phyloP scores from a whole-genome alignment of 2,888 invertebrate species.

The Lutraria lutraria region DNA sequence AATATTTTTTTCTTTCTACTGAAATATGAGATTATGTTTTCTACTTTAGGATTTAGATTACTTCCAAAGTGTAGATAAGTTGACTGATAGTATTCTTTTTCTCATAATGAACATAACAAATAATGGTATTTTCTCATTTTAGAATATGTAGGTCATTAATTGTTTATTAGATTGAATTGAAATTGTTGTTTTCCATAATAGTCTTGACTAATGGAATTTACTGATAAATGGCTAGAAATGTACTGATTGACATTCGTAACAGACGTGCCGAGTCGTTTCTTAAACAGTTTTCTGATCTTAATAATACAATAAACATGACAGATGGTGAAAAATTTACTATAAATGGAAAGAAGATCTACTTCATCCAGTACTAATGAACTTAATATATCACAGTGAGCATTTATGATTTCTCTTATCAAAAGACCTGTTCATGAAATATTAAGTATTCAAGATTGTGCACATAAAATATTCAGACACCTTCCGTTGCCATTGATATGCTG shows the following conservation, averaged over 20 bases:
- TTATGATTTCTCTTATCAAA: background rate
- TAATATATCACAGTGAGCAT: background rate
- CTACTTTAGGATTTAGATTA: background rate
- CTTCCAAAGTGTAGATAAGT: background rate
- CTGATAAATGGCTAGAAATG: background rate
- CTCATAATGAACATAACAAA: constrained; percentile 1
- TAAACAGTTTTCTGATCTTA: background rate
- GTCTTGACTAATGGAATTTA: background rate
- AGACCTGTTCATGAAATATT: background rate
- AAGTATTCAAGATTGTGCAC: background rate
- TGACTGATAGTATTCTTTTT: background rate
- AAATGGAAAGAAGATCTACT: background rate
- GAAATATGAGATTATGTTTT: constrained; percentile 10
- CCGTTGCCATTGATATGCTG: background rate
- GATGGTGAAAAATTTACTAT: background rate
- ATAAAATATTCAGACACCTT: background rate
- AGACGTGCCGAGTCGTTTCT: background rate
- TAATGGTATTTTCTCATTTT: background rate
- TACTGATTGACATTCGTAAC: background rate
- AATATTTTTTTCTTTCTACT: background rate
- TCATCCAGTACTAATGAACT: background rate
- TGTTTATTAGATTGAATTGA: background rate
- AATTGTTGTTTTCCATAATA: background rate
- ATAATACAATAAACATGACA: background rate
- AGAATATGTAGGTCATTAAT: background rate